These are phyloP conservation scores for Amphipoea lucens DNA, from an alignment of 2,888 invertebrate species.

Conservation along the genomic window DNA sequence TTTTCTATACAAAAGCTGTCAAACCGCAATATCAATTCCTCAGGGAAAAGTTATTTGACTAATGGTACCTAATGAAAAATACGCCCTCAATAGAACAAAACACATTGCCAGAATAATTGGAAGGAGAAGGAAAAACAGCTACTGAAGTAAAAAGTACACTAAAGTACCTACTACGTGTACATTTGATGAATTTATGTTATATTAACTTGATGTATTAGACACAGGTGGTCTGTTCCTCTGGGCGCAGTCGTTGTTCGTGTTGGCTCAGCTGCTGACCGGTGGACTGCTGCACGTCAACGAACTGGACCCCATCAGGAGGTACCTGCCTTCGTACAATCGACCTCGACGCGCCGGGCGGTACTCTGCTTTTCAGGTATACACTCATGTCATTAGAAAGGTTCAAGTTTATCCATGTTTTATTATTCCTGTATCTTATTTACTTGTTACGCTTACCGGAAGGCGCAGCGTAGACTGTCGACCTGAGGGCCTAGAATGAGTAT, in stretches of 20 bases:
- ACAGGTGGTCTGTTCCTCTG: constrained; percentile 94
- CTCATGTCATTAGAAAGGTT: neutral
- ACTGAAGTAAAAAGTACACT: neutral
- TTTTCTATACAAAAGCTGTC: too few species aligned
- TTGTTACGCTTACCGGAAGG: neutral
- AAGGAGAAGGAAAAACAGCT: neutral
- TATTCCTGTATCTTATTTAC: neutral
- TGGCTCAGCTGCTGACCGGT: constrained; percentile 97
- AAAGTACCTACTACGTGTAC: neutral
- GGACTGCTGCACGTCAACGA: constrained; percentile 98
- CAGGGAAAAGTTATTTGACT: too few species aligned
- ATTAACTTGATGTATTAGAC: constrained; percentile 69
- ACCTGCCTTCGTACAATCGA: constrained; percentile 98
- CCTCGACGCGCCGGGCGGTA: constrained; percentile 97
- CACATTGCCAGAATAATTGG: neutral
- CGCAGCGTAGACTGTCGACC: neutral
- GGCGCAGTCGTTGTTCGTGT: constrained; percentile 99
- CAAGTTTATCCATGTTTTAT: neutral
- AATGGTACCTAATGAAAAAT: too few species aligned
- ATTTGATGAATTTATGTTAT: neutral
- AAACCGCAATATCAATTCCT: too few species aligned
- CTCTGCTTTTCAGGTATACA: constrained; percentile 97
- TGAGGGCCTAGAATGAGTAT: neutral
- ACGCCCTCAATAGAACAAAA: neutral
- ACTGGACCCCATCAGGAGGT: constrained; percentile 98